These are phyloP conservation scores for Nomada lathburiana DNA, from an alignment of 2,888 invertebrate species.

Conservation along the genomic window DNA sequence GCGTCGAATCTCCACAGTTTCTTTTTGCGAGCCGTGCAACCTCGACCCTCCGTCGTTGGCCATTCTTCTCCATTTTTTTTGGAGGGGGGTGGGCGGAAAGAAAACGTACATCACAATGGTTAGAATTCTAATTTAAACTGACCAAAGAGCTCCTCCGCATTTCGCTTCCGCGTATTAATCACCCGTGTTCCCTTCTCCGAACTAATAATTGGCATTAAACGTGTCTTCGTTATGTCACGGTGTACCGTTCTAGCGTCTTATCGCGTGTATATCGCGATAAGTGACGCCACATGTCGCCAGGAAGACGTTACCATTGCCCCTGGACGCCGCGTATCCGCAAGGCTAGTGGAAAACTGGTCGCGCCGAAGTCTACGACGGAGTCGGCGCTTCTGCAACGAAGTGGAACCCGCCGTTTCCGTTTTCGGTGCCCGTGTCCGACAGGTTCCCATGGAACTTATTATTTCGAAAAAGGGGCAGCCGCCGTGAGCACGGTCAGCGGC, in stretches of 20 bases:
- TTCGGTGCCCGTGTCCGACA: conserved; percentile 48
- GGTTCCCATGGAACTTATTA: conserved; percentile 61
- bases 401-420: conserved; percentile 66
- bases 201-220: neutral
- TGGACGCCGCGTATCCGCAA: conserved; percentile 7
- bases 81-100: neutral
- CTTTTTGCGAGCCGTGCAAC: neutral
- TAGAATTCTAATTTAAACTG: neutral
- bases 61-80: neutral
- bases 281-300: conserved; percentile 33
- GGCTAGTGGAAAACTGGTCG: conserved; percentile 44
- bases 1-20: conserved; percentile 5
- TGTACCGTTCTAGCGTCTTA: conserved; percentile 20
- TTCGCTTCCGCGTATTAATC: no score
- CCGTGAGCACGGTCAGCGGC: conserved; percentile 40
- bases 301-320: conserved; percentile 38
- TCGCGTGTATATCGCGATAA: conserved; percentile 33
- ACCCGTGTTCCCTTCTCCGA: neutral
- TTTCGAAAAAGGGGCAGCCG: conserved; percentile 61
- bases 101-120: neutral
- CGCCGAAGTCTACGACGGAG: conserved; percentile 13
- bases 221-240: conserved; percentile 33
- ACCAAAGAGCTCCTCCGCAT: no score
- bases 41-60: neutral
- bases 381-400: conserved; percentile 35